These are phyloP conservation scores for Staurois parvus DNA, from an alignment of 2,797 vertebrate genomes.

Conservation along the genomic window DNA sequence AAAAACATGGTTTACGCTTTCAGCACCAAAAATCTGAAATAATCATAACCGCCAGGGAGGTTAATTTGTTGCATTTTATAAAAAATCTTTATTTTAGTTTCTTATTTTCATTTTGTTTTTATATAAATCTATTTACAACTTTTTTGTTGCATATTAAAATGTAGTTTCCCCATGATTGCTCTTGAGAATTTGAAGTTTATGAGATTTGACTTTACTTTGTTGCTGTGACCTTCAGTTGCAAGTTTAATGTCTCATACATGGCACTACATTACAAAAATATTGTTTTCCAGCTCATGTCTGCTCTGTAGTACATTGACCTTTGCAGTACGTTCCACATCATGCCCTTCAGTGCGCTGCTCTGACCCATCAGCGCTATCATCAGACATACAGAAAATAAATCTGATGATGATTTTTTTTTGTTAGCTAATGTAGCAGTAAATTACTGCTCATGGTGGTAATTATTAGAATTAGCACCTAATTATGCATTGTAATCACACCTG, in stretches of 20 bases:
- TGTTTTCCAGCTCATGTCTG: conserved; percentile 26
- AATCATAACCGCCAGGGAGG: no score
- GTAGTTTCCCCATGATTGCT: conserved; percentile 18
- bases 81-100: no score
- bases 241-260: conserved; percentile 20
- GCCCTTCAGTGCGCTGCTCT: conserved; percentile 24
- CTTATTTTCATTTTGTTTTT: no score
- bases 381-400: conserved; percentile 14
- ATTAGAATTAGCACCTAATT: conserved; percentile 4
- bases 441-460: conserved; percentile 21
- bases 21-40: no score
- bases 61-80: no score
- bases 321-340: conserved; percentile 35
- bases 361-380: conserved; percentile 23
- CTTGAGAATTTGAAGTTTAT: conserved; percentile 24
- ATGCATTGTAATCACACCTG: conserved; percentile 22
- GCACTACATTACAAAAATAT: conserved; percentile 2
- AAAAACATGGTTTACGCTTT: no score
- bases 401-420: neutral
- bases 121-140: neutral
- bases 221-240: conserved; percentile 37
- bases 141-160: neutral
- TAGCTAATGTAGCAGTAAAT: neutral
- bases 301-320: conserved; percentile 42
- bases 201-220: conserved; percentile 15